Evolutionary conservation across 2,113 vertebrate species (phyloP).

Genomic region (Puntigrus tetrazona): DNA sequence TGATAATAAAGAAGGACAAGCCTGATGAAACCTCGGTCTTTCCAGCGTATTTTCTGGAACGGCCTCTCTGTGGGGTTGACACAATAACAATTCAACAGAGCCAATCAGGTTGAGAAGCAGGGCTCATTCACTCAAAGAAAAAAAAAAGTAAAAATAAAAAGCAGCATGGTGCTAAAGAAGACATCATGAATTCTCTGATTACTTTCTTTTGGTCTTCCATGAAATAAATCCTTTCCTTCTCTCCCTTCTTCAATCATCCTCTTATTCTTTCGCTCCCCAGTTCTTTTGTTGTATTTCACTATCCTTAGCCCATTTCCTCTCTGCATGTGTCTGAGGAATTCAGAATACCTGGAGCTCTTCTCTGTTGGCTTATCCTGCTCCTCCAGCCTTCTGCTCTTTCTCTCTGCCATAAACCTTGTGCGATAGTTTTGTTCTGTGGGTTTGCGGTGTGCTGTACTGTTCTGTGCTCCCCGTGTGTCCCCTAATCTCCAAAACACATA

Average conservation of each 20-base stretch:
- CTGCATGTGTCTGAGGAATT: not conserved
- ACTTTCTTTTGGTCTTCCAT: not conserved
- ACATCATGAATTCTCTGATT: constrained; percentile 34
- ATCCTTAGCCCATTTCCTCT: not conserved
- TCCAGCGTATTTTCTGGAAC: not conserved
- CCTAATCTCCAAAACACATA: constrained; percentile 34
- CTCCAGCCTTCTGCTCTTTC: not conserved
- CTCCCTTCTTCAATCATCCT: constrained; percentile 9
- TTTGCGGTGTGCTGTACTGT: not conserved
- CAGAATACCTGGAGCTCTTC: constrained; percentile 19
- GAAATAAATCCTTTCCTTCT: not conserved
- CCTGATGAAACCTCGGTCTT: not conserved
- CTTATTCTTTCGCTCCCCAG: not conserved
- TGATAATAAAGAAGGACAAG: not conserved
- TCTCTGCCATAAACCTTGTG: not conserved
- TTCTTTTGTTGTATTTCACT: constrained; percentile 29
- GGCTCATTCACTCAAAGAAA: not conserved
- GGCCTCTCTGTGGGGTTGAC: not conserved
- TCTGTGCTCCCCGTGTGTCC: not conserved
- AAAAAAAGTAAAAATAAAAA: not conserved
- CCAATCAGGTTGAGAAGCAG: not conserved
- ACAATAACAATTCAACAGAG: not conserved
- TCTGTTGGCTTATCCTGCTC: not conserved
- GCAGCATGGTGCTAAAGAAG: constrained; percentile 7
- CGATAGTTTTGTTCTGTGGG: not conserved